Conservation (phyloP, 1,140 invertebrate species). For the Trachymyrmex cornetzi region DNA sequence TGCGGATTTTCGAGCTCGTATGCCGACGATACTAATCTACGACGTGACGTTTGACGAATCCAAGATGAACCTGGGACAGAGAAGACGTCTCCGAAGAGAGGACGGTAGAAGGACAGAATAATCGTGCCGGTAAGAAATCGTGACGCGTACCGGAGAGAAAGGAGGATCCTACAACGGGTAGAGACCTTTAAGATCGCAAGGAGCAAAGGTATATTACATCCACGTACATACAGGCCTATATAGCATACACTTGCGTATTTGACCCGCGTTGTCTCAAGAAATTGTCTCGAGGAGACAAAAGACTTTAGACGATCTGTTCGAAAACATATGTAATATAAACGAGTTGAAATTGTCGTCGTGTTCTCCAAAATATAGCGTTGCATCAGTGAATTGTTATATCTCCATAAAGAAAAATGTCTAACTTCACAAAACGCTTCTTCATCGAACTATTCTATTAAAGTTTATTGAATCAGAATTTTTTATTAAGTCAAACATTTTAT, state of each 20-base stretch:
- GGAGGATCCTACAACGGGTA: constrained; percentile 78
- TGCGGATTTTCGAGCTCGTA: constrained; percentile 8
- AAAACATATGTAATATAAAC: constrained; percentile 28
- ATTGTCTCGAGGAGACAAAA: constrained; percentile 59
- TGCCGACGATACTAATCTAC: constrained; percentile 19
- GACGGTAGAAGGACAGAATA: constrained; percentile 67
- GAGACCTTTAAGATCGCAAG: constrained; percentile 80
- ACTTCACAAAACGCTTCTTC: background rate
- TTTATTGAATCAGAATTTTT: background rate
- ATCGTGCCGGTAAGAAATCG: constrained; percentile 77
- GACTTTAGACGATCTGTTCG: constrained; percentile 1
- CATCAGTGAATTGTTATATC: background rate
- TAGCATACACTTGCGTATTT: constrained; percentile 63
- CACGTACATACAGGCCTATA: constrained; percentile 57
- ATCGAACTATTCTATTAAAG: background rate
- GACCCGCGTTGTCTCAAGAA: constrained; percentile 68
- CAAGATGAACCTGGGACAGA: constrained; percentile 20
- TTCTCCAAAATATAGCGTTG: background rate
- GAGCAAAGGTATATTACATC: constrained; percentile 76
- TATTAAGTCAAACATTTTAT: background rate
- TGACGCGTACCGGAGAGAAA: constrained; percentile 80
- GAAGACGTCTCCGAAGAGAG: constrained; percentile 35
- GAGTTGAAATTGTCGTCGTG: constrained; percentile 8
- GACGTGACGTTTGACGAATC: constrained; percentile 30
- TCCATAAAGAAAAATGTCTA: background rate